These are phyloP conservation scores for Pyrrhia umbra DNA, from an alignment of 2,888 invertebrate species.

Conservation along the genomic window DNA sequence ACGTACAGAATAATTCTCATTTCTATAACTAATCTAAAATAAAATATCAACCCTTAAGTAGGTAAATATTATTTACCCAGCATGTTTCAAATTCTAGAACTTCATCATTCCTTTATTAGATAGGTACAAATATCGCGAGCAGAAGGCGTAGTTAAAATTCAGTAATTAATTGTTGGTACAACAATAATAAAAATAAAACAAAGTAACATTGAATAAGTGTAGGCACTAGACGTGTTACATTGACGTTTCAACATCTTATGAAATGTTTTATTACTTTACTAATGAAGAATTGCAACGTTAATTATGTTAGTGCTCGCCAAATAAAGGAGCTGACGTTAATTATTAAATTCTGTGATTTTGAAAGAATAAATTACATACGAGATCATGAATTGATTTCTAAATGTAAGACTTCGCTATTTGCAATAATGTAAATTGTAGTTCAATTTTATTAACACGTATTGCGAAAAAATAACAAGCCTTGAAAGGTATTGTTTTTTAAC, in stretches of 20 bases:
- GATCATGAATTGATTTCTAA: slow-evolving; percentile 43
- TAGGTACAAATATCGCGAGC: slow-evolving; percentile 3
- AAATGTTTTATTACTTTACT: slow-evolving; percentile 38
- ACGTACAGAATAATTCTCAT: too few species aligned
- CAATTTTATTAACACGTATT: neutral
- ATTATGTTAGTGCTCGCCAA: slow-evolving; percentile 43
- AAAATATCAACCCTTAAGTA: too few species aligned
- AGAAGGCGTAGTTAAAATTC: slow-evolving; percentile 30
- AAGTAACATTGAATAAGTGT: slow-evolving; percentile 17
- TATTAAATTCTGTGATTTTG: slow-evolving; percentile 47
- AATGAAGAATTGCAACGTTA: slow-evolving; percentile 36
- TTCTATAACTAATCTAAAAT: neutral
- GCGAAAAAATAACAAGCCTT: neutral
- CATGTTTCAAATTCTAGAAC: neutral
- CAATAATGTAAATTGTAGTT: slow-evolving; percentile 24
- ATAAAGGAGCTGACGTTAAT: slow-evolving; percentile 35
- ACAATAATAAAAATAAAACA: slow-evolving; percentile 38
- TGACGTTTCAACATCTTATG: slow-evolving; percentile 27
- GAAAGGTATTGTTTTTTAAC: neutral
- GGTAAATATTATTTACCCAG: neutral
- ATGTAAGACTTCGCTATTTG: slow-evolving; percentile 15
- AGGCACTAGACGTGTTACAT: slow-evolving; percentile 30
- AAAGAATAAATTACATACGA: slow-evolving; percentile 30
- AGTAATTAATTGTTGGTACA: slow-evolving; percentile 25
- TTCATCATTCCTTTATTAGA: neutral